Conservation (phyloP, 2,797 vertebrate genomes). For the Peromyscus attwateri region DNA sequence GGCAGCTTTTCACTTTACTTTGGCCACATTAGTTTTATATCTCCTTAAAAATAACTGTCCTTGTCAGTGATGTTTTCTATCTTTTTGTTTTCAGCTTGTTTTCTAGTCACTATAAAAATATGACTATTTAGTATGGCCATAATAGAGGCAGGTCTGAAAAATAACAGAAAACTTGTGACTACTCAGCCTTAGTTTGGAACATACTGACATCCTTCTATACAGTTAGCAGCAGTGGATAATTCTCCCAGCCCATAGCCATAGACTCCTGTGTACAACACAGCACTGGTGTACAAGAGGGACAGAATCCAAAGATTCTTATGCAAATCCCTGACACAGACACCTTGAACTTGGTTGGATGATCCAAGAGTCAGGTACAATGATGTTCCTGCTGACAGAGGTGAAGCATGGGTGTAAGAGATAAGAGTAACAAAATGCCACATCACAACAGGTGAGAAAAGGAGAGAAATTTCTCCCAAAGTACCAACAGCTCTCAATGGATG, state of each 20-base stretch:
- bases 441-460: constrained; percentile 43
- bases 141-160: constrained; percentile 32
- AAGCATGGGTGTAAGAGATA: constrained; percentile 87
- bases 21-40: constrained; percentile 50
- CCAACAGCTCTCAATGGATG: constrained; percentile 79
- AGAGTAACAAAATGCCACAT: neutral
- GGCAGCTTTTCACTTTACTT: constrained; percentile 82
- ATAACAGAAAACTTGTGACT: constrained; percentile 47
- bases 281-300: neutral
- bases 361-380: constrained; percentile 55
- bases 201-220: neutral
- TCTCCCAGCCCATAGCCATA: neutral
- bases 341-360: constrained; percentile 24
- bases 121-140: constrained; percentile 63
- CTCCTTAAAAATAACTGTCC: neutral
- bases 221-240: neutral
- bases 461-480: constrained; percentile 74
- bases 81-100: constrained; percentile 74
- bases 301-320: neutral
- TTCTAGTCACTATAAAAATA: constrained; percentile 76
- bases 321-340: neutral
- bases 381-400: neutral
- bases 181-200: neutral
- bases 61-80: constrained; percentile 73
- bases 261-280: neutral